Percentiles rank a stretch among this genome's conserved stretches.
phyloP scores from a whole-genome alignment of 2,797 vertebrate genomes.

The Enoplosus armatus region DNA sequence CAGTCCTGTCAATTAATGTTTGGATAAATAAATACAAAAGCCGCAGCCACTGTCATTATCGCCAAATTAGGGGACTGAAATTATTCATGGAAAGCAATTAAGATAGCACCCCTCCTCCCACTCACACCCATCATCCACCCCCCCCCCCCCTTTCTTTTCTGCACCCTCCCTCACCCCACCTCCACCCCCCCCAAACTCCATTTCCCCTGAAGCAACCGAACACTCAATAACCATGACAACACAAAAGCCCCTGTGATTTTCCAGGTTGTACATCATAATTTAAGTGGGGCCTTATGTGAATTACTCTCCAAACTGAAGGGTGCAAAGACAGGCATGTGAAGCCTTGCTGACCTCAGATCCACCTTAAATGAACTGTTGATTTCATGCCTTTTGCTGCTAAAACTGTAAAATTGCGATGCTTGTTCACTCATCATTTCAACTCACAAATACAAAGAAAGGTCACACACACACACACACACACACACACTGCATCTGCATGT shows the following conservation, averaged over 20 bases:
- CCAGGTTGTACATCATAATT: slow-evolving; percentile 72
- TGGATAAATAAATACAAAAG: slow-evolving; percentile 86
- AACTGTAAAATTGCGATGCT: background rate
- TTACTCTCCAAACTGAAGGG: slow-evolving; percentile 43
- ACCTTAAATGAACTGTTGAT: slow-evolving; percentile 43
- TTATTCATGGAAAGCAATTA: slow-evolving; percentile 87
- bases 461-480: too few species aligned
- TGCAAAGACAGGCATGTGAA: slow-evolving; percentile 10
- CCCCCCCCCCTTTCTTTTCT: slow-evolving; percentile 29
- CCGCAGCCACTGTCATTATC: slow-evolving; percentile 82
- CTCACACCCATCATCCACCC: slow-evolving; percentile 55
- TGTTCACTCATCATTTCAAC: slow-evolving; percentile 13
- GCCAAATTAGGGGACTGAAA: slow-evolving; percentile 84
- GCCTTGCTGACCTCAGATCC: slow-evolving; percentile 37
- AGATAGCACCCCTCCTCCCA: slow-evolving; percentile 70
- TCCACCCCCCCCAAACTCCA: slow-evolving; percentile 49
- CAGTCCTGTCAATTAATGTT: slow-evolving; percentile 85
- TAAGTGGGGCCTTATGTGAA: slow-evolving; percentile 42
- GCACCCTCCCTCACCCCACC: background rate
- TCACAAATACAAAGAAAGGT: background rate
- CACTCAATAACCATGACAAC: slow-evolving; percentile 82
- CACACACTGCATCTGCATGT: slow-evolving; percentile 10
- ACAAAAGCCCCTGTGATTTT: slow-evolving; percentile 65
- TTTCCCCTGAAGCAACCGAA: slow-evolving; percentile 73
- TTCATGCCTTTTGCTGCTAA: slow-evolving; percentile 31